These are phyloP conservation scores for Daphoenositta chrysoptera DNA, from an alignment of 2,113 vertebrate genomes.

Conservation along the genomic window DNA sequence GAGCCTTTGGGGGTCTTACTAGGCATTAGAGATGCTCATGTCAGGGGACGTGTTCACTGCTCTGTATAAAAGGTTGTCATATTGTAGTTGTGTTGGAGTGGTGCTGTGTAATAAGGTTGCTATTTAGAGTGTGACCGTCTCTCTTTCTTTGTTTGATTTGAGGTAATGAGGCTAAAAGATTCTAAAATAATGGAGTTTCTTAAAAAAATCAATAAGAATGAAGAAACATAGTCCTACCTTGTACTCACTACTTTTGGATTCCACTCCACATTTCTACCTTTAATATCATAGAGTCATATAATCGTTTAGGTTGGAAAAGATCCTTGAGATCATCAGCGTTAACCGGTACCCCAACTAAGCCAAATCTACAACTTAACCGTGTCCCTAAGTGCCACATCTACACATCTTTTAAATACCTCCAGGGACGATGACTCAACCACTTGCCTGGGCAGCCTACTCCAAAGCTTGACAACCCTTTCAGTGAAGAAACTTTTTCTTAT, in stretches of 20 bases:
- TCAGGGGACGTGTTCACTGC: neutral
- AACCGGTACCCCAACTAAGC: fast-evolving
- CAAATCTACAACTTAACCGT: neutral
- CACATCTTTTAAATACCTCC: neutral
- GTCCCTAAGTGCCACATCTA: neutral
- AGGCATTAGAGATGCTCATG: neutral
- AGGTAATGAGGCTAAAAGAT: neutral
- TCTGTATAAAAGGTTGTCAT: neutral
- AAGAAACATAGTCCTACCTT: neutral
- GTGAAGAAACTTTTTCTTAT: neutral
- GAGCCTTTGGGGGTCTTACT: neutral
- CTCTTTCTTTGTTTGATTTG: neutral
- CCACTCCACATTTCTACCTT: neutral
- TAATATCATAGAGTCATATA: neutral
- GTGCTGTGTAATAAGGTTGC: neutral
- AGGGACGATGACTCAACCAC: fast-evolving
- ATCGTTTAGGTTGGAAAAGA: neutral
- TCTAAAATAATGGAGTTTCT: neutral
- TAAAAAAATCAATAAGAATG: neutral
- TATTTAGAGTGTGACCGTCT: neutral
- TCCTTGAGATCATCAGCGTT: neutral
- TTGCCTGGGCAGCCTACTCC: neutral
- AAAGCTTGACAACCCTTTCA: neutral
- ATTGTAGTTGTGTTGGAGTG: fast-evolving
- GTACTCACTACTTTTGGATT: neutral